phyloP scores from a whole-genome alignment of 2,888 invertebrate species.

The Lymantria dispar region DNA sequence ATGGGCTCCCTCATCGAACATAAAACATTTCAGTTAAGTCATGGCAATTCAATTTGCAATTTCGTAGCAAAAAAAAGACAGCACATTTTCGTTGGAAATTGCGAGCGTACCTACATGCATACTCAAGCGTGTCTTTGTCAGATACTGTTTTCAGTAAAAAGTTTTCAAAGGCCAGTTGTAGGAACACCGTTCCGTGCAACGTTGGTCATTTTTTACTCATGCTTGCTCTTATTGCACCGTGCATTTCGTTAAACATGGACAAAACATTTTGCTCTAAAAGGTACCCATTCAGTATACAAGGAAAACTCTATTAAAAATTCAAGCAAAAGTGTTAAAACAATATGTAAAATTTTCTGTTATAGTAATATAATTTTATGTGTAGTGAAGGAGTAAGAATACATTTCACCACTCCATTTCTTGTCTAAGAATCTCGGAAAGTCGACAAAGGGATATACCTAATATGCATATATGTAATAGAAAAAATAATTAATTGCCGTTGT shows the following conservation, averaged over 20 bases:
- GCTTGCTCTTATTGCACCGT: conserved; percentile 2
- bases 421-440: too few species aligned
- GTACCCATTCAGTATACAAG: background rate
- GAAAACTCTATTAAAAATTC: too few species aligned
- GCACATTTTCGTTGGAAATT: conserved; percentile 19
- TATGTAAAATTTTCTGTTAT: too few species aligned
- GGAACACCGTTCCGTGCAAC: conserved; percentile 9
- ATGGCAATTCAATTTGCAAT: conserved; percentile 18
- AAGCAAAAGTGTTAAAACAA: too few species aligned
- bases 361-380: too few species aligned
- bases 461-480: too few species aligned
- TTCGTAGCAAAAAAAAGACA: conserved; percentile 7
- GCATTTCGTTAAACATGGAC: conserved; percentile 1
- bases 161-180: conserved; percentile 27
- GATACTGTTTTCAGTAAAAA: conserved; percentile 28
- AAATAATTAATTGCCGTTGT: too few species aligned
- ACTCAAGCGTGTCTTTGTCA: conserved; percentile 29
- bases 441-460: too few species aligned
- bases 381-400: too few species aligned
- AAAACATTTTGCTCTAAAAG: background rate
- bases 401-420: too few species aligned
- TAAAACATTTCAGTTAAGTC: conserved; percentile 6
- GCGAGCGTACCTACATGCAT: conserved; percentile 10
- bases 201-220: conserved; percentile 25
- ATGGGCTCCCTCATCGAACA: background rate